Conservation (phyloP, 2,888 invertebrate species). For the Linnaemya tessellans region DNA sequence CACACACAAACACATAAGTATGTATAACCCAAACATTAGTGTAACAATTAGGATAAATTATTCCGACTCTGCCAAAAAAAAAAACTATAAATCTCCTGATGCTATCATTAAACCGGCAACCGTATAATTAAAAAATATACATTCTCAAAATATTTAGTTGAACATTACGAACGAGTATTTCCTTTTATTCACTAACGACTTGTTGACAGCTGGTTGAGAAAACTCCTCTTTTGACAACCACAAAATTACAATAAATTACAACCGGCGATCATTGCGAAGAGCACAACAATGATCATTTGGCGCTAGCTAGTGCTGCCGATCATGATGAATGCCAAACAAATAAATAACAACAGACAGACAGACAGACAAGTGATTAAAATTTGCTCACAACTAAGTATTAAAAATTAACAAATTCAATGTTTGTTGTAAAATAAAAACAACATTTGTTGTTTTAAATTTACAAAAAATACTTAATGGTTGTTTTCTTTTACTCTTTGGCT, state of each 20-base stretch:
- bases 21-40: constrained; percentile 74
- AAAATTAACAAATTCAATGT: constrained; percentile 20
- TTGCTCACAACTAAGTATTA: constrained; percentile 42
- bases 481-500: constrained; percentile 30
- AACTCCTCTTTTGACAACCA: constrained; percentile 68
- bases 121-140: constrained; percentile 29
- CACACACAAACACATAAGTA: not conserved
- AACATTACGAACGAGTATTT: not conserved
- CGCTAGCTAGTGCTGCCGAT: constrained; percentile 2
- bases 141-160: not conserved
- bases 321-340: constrained; percentile 47
- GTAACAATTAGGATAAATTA: constrained; percentile 65
- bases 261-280: not conserved
- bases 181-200: constrained; percentile 63
- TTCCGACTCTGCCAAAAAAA: constrained; percentile 19
- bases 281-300: constrained; percentile 24
- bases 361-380: constrained; percentile 14
- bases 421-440: constrained; percentile 32
- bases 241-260: constrained; percentile 65
- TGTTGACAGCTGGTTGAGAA: constrained; percentile 67
- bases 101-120: constrained; percentile 42
- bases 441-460: constrained; percentile 53
- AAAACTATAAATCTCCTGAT: constrained; percentile 21
- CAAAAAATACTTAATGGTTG: constrained; percentile 30
- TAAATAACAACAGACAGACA: constrained; percentile 11